These are phyloP conservation scores for Schizotus pectinicornis DNA, from an alignment of 2,888 invertebrate genomes.

Conservation along the genomic window DNA sequence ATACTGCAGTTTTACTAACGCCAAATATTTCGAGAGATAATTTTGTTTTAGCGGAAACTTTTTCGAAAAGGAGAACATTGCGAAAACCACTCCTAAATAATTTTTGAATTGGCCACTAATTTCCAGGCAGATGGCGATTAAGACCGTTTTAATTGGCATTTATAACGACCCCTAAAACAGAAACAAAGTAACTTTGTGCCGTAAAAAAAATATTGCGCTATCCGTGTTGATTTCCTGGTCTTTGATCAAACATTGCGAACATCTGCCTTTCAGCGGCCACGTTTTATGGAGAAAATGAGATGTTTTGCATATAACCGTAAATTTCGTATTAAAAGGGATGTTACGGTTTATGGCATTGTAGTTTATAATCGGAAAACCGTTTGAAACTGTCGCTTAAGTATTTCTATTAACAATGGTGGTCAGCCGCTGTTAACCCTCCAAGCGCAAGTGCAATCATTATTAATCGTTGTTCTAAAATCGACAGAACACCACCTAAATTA, in stretches of 20 bases:
- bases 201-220: constrained; percentile 6
- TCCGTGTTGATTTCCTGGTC: background rate
- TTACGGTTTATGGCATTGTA: background rate
- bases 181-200: background rate
- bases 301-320: constrained; percentile 10
- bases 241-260: background rate
- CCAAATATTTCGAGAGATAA: too few relatives aligned
- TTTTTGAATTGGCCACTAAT: too few relatives aligned
- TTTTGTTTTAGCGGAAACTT: too few relatives aligned
- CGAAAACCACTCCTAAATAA: too few relatives aligned
- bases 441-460: constrained; percentile 23
- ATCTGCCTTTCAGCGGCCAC: constrained; percentile 2
- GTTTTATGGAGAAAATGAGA: constrained; percentile 10
- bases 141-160: too few relatives aligned
- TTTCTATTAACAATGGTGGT: constrained; percentile 12
- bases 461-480: constrained; percentile 19
- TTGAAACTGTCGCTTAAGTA: constrained; percentile 15
- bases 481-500: constrained; percentile 6
- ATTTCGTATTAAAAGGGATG: background rate
- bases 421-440: constrained; percentile 20
- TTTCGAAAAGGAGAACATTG: too few relatives aligned
- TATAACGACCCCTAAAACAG: too few relatives aligned
- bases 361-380: constrained; percentile 12
- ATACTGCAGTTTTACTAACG: too few relatives aligned
- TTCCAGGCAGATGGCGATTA: too few relatives aligned